Evolutionary conservation across 2,888 invertebrate species (phyloP).

Genomic region (Pemphredon lugubris): DNA sequence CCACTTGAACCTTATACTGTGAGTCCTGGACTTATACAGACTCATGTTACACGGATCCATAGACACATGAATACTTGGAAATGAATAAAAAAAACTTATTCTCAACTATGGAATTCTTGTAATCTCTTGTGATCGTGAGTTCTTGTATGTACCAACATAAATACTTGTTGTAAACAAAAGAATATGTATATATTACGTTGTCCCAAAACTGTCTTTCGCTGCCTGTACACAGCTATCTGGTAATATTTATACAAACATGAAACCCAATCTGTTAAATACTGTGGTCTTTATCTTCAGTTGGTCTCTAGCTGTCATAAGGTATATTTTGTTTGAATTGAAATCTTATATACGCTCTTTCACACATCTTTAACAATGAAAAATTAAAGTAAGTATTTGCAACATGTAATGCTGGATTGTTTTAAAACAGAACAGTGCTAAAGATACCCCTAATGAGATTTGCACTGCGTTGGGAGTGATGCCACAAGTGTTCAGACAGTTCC

Average conservation of each 20-base stretch:
- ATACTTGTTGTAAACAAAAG: too few species aligned
- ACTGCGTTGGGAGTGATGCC: not conserved
- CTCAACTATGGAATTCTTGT: too few species aligned
- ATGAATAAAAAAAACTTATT: too few species aligned
- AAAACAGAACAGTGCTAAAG: constrained; percentile 10
- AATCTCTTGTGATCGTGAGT: too few species aligned
- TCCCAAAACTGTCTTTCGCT: too few species aligned
- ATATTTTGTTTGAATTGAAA: too few species aligned
- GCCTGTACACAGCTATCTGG: not conserved
- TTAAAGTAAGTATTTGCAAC: constrained; percentile 5
- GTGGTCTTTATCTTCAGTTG: constrained; percentile 4
- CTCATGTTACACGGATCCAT: too few species aligned
- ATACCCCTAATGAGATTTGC: not conserved
- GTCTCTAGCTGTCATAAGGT: not conserved
- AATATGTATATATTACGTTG: too few species aligned
- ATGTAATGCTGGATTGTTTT: constrained; percentile 11
- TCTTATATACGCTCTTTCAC: constrained; percentile 3
- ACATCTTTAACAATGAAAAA: not conserved
- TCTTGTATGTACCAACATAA: too few species aligned
- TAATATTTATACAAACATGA: not conserved
- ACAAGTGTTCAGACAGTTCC: constrained; percentile 3
- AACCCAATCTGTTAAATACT: not conserved
- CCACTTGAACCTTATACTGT: too few species aligned
- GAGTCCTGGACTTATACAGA: too few species aligned
- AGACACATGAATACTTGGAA: too few species aligned